Conservation (phyloP, 2,113 vertebrate species). For the Mystacornis crossleyi region DNA sequence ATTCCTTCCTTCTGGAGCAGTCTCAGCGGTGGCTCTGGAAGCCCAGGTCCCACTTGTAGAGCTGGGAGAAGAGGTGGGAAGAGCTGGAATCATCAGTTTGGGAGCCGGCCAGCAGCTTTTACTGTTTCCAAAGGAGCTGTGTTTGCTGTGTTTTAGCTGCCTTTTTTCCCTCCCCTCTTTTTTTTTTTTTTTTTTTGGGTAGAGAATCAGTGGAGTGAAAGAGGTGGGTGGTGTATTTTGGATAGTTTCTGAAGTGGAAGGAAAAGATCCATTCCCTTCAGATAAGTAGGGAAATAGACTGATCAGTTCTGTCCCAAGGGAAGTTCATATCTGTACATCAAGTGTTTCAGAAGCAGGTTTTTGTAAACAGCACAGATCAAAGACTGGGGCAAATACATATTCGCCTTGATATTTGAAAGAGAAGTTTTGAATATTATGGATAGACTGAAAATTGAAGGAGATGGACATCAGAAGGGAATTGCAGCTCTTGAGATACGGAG, state of each 20-base stretch:
- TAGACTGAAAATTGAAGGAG: not conserved
- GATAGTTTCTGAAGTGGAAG: constrained; percentile 15
- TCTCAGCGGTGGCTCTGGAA: rapidly evolving
- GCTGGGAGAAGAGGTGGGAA: not conserved
- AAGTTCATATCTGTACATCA: not conserved
- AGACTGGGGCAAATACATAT: not conserved
- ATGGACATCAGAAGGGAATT: not conserved
- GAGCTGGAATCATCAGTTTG: not conserved
- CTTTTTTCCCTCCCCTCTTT: rapidly evolving
- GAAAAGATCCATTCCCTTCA: constrained; percentile 27
- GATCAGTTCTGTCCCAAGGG: constrained; percentile 43
- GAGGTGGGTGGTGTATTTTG: not conserved
- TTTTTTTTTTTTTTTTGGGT: not conserved
- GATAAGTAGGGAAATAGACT: constrained; percentile 27
- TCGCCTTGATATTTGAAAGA: not conserved
- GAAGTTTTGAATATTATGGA: rapidly evolving
- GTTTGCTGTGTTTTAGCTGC: not conserved
- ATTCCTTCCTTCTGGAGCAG: not conserved
- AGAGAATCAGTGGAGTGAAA: not conserved
- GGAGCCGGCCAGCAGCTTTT: not conserved
- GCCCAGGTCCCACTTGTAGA: rapidly evolving
- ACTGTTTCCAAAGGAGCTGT: not conserved
- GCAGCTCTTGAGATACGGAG: not conserved
- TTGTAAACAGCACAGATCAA: not conserved
- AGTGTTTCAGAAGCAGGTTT: not conserved